Base-by-base conservation (phyloP, 2,797 vertebrate species). In the Salmo trutta region DNA sequence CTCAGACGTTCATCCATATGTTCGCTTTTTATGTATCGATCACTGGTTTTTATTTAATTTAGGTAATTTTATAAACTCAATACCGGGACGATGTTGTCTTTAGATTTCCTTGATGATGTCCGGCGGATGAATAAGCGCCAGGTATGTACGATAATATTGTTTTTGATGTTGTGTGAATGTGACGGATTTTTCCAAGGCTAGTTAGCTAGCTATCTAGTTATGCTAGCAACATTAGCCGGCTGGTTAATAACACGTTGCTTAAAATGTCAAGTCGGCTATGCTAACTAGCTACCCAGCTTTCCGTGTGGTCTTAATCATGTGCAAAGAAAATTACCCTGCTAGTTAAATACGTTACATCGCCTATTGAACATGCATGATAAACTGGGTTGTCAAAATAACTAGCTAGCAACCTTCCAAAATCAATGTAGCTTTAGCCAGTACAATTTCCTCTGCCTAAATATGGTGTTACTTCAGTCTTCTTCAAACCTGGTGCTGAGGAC, bases 41-140 rank as follows among this genome's bases (percentile, higher is more conserved):
- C 53, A 73, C 62, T 78, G 59, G 71, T 82, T 78, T 91, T 87
- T 17, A 89, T 93, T 89, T 91, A 69, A 89, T 87, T 90, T 85
- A 21, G 24, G 51, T 52, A 36, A n/a, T 16, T 77, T 85, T 81
- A 87, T 5, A 17, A 64, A 56, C 59, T 79, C 79, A 82, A 79
- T 52, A 86, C 84, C 56, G 64, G 90, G 72, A 85, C 47, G 8
- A 99, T 99, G 97, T 86, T 98, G 70, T 97, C 97, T 54, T 89
- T 99, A 91, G 97, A 98, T 75, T 98, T 98, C 81, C 87, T 98
- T 36, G 97, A 99, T 87, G 98, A 99, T 93, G 98, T 99, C 68
- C 96, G 98, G 93, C 96, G 98, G 79, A 99, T 98, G 98, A 99
- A 99, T 91, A 98, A 97, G 93, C 96, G 98, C 82, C 98, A 99